phyloP scores from a whole-genome alignment of 2,888 invertebrate species.

The Frankliniella intonsa region DNA sequence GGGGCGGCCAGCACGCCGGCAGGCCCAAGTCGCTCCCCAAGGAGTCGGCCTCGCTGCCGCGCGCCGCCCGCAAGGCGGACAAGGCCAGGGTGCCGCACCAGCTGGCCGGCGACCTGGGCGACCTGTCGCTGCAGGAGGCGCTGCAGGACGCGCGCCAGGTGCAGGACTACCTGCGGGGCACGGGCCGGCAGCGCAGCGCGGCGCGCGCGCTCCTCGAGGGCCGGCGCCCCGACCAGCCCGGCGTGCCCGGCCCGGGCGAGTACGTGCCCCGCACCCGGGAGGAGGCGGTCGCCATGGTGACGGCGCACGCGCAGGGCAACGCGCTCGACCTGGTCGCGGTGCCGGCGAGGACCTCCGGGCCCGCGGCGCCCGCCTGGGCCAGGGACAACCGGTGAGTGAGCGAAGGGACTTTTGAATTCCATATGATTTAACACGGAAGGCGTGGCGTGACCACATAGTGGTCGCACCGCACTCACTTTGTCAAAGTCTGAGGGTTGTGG shows the following conservation, averaged over 20 bases:
- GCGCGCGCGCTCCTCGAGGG: conserved; percentile 10
- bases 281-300: conserved; percentile 10
- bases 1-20: background rate
- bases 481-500: background rate
- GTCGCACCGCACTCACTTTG: background rate
- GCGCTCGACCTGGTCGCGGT: conserved; percentile 9
- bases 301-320: conserved; percentile 7
- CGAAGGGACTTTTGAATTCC: no score
- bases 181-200: background rate
- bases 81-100: background rate
- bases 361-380: background rate
- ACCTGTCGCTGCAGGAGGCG: conserved; percentile 11
- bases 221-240: conserved; percentile 2
- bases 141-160: conserved; percentile 16
- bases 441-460: no score
- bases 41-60: conserved; percentile 3
- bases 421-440: no score
- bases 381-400: no score
- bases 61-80: background rate
- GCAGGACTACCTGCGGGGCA: conserved; percentile 6
- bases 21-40: background rate
- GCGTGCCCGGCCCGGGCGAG: conserved; percentile 14
- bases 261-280: background rate
- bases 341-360: background rate
- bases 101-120: background rate